Conservation (phyloP, 2,888 invertebrate species). For the Orthosia incerta region DNA sequence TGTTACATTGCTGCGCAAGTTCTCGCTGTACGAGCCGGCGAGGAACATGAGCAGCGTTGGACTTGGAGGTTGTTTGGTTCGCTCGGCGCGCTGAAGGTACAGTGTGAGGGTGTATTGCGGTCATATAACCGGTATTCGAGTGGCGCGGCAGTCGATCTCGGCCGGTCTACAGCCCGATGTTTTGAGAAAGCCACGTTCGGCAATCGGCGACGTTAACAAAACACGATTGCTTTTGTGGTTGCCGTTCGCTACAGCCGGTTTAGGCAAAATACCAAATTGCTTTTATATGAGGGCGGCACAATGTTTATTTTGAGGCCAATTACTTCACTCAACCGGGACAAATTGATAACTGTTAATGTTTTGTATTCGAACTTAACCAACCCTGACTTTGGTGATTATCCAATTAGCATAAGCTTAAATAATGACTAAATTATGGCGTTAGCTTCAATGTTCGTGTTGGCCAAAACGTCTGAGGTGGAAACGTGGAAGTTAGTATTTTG, state of each 20-base stretch:
- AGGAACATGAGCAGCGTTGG: conserved; percentile 77
- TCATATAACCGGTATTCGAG: conserved; percentile 91
- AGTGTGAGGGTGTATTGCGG: conserved; percentile 87
- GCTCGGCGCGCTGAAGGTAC: conserved; percentile 72
- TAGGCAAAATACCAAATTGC: conserved; percentile 73
- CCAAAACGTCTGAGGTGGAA: conserved; percentile 4
- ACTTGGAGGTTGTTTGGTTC: conserved; percentile 68
- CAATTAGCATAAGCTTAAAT: conserved; percentile 34
- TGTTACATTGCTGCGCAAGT: conserved; percentile 77
- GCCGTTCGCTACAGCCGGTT: conserved; percentile 78
- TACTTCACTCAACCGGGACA: conserved; percentile 51
- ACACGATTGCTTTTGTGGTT: conserved; percentile 84
- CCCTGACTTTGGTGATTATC: conserved; percentile 42
- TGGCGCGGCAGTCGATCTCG: conserved; percentile 84
- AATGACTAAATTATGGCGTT: conserved; percentile 27
- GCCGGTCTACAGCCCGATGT: conserved; percentile 85
- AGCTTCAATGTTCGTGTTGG: conserved; percentile 14
- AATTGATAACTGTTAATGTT: conserved; percentile 55
- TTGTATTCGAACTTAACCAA: conserved; percentile 35
- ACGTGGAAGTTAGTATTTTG: conserved; percentile 1
- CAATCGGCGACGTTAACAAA: conserved; percentile 86
- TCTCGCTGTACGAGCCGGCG: conserved; percentile 46
- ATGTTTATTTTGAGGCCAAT: conserved; percentile 61
- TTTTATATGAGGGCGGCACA: conserved; percentile 62
- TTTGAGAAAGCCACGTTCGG: conserved; percentile 90